Conservation (phyloP, 1,140 invertebrate genomes). For the Saccostrea echinata region DNA sequence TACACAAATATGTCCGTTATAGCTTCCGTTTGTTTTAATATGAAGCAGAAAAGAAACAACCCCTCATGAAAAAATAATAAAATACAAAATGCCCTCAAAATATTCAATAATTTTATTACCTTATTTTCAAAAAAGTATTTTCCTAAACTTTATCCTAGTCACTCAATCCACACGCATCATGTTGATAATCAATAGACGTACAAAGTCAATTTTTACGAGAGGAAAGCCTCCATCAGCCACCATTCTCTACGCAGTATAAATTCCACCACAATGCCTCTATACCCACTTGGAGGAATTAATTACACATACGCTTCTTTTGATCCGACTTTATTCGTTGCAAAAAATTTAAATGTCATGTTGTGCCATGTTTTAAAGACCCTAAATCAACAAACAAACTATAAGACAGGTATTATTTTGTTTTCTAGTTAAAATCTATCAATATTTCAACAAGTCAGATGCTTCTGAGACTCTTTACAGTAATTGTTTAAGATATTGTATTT, state of each 20-base stretch:
- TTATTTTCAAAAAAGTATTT: background rate
- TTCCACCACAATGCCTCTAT: conserved; percentile 24
- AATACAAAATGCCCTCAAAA: background rate
- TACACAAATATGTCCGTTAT: conserved; percentile 7
- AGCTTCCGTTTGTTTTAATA: background rate
- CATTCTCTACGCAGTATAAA: conserved; percentile 6
- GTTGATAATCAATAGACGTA: conserved; percentile 18
- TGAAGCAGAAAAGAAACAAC: no score
- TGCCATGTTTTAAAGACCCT: conserved; percentile 23
- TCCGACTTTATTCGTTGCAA: conserved; percentile 2
- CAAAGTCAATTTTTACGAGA: background rate
- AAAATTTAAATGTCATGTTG: conserved; percentile 30
- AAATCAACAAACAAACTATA: background rate
- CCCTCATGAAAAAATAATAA: no score
- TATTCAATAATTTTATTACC: background rate
- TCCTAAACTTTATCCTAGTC: background rate
- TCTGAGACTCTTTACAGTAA: no score
- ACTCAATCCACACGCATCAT: background rate
- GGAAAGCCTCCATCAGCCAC: conserved; percentile 6
- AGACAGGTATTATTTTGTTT: background rate
- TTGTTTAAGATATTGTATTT: no score
- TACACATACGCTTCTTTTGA: conserved; percentile 21
- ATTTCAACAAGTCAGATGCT: background rate
- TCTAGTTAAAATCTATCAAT: conserved; percentile 6
- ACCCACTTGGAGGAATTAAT: conserved; percentile 16